These are phyloP conservation scores for Ptychodera flava DNA, from an alignment of 35 echinoderm and acorn worm genomes.

Conservation along the genomic window DNA sequence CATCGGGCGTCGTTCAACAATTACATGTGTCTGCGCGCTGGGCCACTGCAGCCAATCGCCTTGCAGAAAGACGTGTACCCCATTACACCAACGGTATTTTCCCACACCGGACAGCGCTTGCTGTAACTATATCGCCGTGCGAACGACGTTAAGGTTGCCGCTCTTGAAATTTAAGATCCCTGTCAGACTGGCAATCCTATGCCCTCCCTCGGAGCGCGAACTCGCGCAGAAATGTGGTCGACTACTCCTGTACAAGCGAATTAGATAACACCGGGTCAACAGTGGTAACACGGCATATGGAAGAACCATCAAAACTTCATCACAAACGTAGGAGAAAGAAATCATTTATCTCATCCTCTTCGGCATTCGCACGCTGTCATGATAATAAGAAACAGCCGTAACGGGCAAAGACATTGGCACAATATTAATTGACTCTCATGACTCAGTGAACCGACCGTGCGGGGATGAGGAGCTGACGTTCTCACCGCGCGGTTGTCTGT, in stretches of 20 bases:
- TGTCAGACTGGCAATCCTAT: neutral
- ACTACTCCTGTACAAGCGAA: neutral
- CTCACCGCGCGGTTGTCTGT: neutral
- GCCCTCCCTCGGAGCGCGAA: neutral
- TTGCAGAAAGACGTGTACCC: neutral
- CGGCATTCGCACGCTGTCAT: neutral
- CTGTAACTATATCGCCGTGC: neutral
- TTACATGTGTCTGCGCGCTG: neutral
- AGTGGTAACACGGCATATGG: neutral
- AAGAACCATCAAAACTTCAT: neutral
- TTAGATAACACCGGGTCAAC: neutral
- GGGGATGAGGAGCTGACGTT: neutral
- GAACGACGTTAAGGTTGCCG: neutral
- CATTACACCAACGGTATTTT: slow-evolving; percentile 1
- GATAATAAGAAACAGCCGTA: neutral
- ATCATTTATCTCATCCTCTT: neutral
- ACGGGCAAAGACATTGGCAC: neutral
- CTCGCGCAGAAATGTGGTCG: neutral
- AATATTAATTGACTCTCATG: neutral
- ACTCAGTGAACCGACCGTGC: neutral
- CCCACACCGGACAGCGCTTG: neutral
- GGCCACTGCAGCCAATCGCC: neutral
- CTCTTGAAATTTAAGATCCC: neutral
- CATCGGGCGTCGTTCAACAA: neutral
- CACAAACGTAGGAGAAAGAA: neutral